Base-by-base conservation (phyloP, 2,797 vertebrate species). In the Acipenser ruthenus region DNA sequence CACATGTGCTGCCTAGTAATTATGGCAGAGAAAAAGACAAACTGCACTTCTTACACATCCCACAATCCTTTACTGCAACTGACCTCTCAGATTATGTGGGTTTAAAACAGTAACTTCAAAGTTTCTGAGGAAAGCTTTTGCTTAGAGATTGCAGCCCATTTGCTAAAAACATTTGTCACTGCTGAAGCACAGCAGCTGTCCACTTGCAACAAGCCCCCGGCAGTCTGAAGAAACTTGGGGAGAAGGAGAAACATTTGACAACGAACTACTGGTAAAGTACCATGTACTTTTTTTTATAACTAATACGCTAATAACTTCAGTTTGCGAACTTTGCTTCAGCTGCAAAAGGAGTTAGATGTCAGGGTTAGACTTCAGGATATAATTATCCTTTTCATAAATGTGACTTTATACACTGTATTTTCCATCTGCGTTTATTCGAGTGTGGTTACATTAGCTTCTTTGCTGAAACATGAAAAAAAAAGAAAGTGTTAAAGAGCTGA, bases 211-310 rank as follows among this genome's bases (percentile, higher is more conserved):
- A 67, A 71, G 52, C 68, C 63, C 6, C 67, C 78, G 76, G 77
- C 73, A 67, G 60, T 66, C 69, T 10, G 65, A 79, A 71, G 79
- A 72, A 75, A 68, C 66, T 75, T 75, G 76, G 79, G 73, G 72
- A 68, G 78, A 78, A 77, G 73, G 64, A 80, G 76, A 75, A 72
- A 64, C 73, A 72, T 75, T 71, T 77, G 66, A 68, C 61, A 53
- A 60, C 74, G 75, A 75, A 74, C 73, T 51, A 64, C 75, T 72
- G 85, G 84, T 84, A 88, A 87, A 0, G 78, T 81, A 86, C 67
- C 61, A 62, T 70, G 61, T 67, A 58, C 59, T 69, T 70, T 67
- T 52, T 23, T 67, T 72, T 64, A 37, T 3, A 56, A 50, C 58
- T 60, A 65, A 67, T 58, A n/a, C 68, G 49, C 69, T 72, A 37